These are phyloP conservation scores for Parapsyche elsis DNA, from an alignment of 1,140 invertebrate species.

Conservation along the genomic window DNA sequence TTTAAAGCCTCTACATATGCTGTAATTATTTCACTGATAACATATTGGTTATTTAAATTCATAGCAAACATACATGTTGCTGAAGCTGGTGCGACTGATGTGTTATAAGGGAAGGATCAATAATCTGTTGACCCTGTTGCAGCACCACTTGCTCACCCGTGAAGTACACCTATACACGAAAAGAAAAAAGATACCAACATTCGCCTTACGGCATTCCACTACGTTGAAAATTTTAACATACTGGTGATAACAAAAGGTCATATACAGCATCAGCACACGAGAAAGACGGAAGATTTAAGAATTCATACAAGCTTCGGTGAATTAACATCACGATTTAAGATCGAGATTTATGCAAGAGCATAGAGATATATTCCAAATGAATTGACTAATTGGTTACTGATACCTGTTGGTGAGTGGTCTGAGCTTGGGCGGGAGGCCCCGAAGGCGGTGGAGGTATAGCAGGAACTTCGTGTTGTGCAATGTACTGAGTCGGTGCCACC, in stretches of 20 bases:
- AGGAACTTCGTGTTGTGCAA: constrained; percentile 58
- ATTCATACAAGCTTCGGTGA: no score
- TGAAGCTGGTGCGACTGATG: constrained; percentile 65
- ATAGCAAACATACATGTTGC: constrained; percentile 66
- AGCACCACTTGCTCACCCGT: constrained; percentile 68
- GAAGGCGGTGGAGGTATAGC: constrained; percentile 57
- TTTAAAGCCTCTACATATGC: no score
- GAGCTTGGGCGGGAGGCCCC: constrained; percentile 60
- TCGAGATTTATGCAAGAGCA: neutral
- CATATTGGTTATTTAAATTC: neutral
- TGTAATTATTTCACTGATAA: no score
- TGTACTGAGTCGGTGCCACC: constrained; percentile 40
- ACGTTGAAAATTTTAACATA: neutral
- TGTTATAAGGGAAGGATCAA: constrained; percentile 66
- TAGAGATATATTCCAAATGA: neutral
- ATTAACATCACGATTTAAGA: no score
- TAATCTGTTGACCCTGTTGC: constrained; percentile 67
- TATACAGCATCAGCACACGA: no score
- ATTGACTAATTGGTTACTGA: neutral
- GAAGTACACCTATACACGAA: constrained; percentile 66
- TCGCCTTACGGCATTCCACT: neutral
- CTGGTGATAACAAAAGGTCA: no score
- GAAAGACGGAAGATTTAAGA: no score
- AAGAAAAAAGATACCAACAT: constrained; percentile 58
- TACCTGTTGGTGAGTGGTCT: constrained; percentile 36